Evolutionary conservation across 2,797 vertebrate genomes (phyloP), one percentile per base, ranked within the genome.

Genomic region (Oreonectes daqikongensis): DNA sequence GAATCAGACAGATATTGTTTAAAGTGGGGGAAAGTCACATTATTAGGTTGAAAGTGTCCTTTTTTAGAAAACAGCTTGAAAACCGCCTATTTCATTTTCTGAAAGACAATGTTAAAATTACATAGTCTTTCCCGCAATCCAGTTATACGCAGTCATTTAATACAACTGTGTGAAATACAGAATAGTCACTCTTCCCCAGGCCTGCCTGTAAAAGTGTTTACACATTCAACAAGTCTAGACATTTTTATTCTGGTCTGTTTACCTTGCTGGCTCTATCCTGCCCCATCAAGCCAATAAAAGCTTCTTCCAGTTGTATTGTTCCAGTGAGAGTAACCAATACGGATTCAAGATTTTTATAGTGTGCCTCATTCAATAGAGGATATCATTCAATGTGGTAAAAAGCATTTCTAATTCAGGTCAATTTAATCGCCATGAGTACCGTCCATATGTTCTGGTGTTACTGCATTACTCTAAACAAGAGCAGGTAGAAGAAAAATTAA

Each of bases 141-240:
- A 20, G 57, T 60, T 60, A 8, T 55, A 55, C 26, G 53, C 22
- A 32, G 57, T 18, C 26, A 64, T 26, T 72, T 17, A 38, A 77
- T 32, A 80, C 35, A 42, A 28, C 17, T 1, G 65, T 64, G 60
- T 55, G 50, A 44, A 63, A 46, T 40, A 72, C 42, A 26, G 72
- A 38, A 26, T 28, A 60, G 42, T 50, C 17, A 44, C 42, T 72
- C 44, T 69, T 48, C 14, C 35, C 52, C 48, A 6, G n/a, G 28
- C 48, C 53, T 67, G 76, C 73, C 68, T 60, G 15, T 64, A 71
- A 81, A 69, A 53, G 61, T 82, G 69, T 85, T 83, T 80, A 75
- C 71, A 82, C 46, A 72, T 74, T 53, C 82, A 85, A 81, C 82
- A 77, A 42, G 85, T 83, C 82, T 80, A 85, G 82, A 84, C 79